Conservation (phyloP, 1,140 invertebrate genomes). For the Drosophila varians region DNA sequence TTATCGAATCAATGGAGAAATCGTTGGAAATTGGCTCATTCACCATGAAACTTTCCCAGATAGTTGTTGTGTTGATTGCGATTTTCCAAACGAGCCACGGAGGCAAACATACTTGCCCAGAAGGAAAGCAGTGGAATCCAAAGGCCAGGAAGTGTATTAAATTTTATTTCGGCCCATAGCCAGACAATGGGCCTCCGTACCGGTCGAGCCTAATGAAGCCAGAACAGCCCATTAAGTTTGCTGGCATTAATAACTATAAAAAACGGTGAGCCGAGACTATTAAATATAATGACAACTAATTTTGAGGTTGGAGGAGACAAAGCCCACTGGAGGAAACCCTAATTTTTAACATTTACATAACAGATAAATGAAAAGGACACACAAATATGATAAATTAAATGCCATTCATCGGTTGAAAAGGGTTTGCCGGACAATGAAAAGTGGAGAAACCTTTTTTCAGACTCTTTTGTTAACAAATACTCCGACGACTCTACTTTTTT, state of each 20-base stretch:
- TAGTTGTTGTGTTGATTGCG: constrained; percentile 28
- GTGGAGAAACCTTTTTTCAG: constrained; percentile 10
- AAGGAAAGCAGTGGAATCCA: constrained; percentile 29
- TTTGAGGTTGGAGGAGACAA: constrained; percentile 32
- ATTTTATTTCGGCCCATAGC: constrained; percentile 35
- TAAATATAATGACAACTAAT: constrained; percentile 65
- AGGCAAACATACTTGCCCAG: constrained; percentile 18
- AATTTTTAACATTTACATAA: constrained; percentile 59
- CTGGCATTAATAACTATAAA: constrained; percentile 51
- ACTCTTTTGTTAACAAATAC: neutral
- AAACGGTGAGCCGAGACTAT: constrained; percentile 56
- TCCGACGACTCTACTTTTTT: neutral
- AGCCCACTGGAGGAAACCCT: constrained; percentile 28
- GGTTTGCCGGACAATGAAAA: constrained; percentile 11
- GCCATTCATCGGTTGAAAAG: constrained; percentile 47
- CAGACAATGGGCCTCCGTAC: neutral
- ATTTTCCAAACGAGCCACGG: neutral
- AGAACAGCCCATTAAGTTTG: constrained; percentile 26
- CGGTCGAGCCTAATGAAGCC: constrained; percentile 48
- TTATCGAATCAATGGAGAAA: constrained; percentile 42
- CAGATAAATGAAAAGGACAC: neutral
- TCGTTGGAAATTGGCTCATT: neutral
- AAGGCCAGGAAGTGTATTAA: constrained; percentile 41
- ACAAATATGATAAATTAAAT: constrained; percentile 70
- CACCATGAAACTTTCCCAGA: constrained; percentile 24